These are phyloP conservation scores for Lynx canadensis DNA, from an alignment of 2,113 vertebrate genomes.

Conservation along the genomic window DNA sequence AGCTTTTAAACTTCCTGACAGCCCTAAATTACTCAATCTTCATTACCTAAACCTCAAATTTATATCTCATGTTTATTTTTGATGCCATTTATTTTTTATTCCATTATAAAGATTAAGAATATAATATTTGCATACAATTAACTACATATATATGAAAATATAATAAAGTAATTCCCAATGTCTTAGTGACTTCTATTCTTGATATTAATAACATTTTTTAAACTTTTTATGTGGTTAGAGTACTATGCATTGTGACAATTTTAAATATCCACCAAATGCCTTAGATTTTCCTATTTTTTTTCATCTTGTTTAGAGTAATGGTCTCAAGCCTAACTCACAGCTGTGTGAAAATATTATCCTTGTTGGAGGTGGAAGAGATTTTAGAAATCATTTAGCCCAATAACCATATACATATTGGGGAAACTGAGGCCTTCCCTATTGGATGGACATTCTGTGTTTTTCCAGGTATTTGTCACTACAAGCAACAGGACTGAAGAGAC, in stretches of 20 bases:
- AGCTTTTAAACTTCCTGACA: constrained; percentile 75
- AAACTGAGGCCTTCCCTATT: not conserved
- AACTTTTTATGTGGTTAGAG: not conserved
- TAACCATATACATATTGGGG: not conserved
- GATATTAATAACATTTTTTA: not conserved
- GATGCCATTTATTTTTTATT: constrained; percentile 72
- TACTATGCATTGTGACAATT: not conserved
- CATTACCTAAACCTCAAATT: constrained; percentile 76
- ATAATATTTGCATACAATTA: not conserved
- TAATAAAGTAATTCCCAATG: not conserved
- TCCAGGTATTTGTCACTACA: constrained; percentile 6
- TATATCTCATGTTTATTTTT: constrained; percentile 77
- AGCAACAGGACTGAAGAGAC: not conserved
- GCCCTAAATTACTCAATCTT: constrained; percentile 67
- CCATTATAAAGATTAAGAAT: constrained; percentile 49
- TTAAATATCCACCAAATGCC: not conserved
- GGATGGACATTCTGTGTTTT: not conserved
- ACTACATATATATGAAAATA: constrained; percentile 5
- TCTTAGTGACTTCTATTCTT: not conserved
- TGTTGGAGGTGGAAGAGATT: not conserved
- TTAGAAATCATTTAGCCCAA: not conserved
- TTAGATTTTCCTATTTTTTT: not conserved
- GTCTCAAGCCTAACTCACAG: not conserved
- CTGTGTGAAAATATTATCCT: not conserved
- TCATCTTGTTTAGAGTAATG: not conserved